phyloP scores from a whole-genome alignment of 2,888 invertebrate species.

The Drosophila sordidula region DNA sequence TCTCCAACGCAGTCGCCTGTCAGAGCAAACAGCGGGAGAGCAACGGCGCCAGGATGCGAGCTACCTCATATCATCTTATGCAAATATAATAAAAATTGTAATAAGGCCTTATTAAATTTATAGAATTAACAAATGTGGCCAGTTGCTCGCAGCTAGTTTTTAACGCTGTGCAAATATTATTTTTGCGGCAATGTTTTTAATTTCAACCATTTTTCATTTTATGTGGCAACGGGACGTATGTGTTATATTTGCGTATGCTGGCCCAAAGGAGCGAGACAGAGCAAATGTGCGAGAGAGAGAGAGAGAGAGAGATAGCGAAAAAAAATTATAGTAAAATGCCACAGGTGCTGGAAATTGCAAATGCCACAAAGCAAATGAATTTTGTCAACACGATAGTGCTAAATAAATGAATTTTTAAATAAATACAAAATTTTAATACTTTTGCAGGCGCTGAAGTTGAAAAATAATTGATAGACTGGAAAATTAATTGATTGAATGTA shows the following conservation, averaged over 20 bases:
- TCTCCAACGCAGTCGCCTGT: slow-evolving; percentile 58
- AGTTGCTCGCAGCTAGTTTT: slow-evolving; percentile 20
- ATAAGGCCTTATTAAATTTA: slow-evolving; percentile 66
- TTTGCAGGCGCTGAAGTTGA: background rate
- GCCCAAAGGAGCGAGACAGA: background rate
- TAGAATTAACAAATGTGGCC: slow-evolving; percentile 35
- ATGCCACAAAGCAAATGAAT: slow-evolving; percentile 34
- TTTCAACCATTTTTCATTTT: slow-evolving; percentile 32
- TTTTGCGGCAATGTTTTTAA: slow-evolving; percentile 27
- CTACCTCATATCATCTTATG: slow-evolving; percentile 18
- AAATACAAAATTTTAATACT: slow-evolving; percentile 16
- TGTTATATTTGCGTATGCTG: slow-evolving; percentile 42
- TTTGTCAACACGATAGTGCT: slow-evolving; percentile 18
- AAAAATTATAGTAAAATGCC: slow-evolving; percentile 1
- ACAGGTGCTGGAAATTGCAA: slow-evolving; percentile 34
- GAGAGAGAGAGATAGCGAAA: background rate
- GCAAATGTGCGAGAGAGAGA: background rate
- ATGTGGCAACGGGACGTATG: slow-evolving; percentile 36
- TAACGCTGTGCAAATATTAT: slow-evolving; percentile 45
- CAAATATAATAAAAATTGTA: slow-evolving; percentile 49
- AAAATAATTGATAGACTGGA: slow-evolving; percentile 3
- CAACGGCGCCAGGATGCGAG: slow-evolving; percentile 14
- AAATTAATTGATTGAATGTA: slow-evolving; percentile 28
- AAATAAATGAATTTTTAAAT: slow-evolving; percentile 30
- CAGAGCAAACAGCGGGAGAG: slow-evolving; percentile 50